Evolutionary conservation across 2,113 vertebrate species (phyloP).

Genomic region (Stomatorhinus ivindoensis): DNA sequence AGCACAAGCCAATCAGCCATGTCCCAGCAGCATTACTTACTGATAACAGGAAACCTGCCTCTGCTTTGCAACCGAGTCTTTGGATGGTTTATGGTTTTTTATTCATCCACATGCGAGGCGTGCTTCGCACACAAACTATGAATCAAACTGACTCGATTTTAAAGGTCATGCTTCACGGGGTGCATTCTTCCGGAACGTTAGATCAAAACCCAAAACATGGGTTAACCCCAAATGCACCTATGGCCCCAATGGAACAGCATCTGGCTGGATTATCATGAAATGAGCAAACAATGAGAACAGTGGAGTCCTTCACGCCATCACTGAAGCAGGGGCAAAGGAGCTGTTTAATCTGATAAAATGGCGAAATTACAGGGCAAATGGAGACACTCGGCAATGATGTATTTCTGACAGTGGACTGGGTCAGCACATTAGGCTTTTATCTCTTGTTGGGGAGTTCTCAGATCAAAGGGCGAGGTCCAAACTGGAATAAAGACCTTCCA

Average conservation of each 20-base stretch:
- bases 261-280: neutral
- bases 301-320: constrained; percentile 14
- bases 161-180: neutral
- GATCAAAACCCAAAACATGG: neutral
- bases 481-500: neutral
- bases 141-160: neutral
- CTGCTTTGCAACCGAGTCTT: neutral
- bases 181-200: neutral
- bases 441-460: constrained; percentile 12
- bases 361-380: constrained; percentile 45
- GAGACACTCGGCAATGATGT: constrained; percentile 35
- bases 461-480: neutral
- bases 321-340: constrained; percentile 28
- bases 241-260: neutral
- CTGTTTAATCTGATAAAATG: constrained; percentile 56
- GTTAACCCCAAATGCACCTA: neutral
- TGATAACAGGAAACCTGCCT: neutral
- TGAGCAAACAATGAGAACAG: neutral
- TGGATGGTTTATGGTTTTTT: neutral
- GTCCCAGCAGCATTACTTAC: neutral
- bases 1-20: neutral
- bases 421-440: constrained; percentile 40
- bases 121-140: neutral
- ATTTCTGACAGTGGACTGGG: constrained; percentile 33
- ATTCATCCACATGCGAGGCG: neutral